Percentiles rank a stretch among this genome's conserved stretches.
Evolutionary conservation across 1,140 invertebrate species (phyloP).

Genomic region (Macrocentrus cingulum): DNA sequence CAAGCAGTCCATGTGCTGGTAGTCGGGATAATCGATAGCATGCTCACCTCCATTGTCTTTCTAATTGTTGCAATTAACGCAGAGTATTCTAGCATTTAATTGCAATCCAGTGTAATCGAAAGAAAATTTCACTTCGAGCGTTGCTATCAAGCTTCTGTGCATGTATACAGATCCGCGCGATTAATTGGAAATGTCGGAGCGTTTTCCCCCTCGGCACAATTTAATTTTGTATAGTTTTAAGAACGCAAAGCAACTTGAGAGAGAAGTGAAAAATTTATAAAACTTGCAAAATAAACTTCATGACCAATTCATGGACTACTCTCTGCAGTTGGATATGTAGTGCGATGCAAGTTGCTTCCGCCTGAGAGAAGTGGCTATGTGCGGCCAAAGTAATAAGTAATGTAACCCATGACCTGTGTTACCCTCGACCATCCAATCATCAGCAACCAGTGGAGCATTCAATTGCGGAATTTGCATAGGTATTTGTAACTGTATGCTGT

Average conservation of each 20-base stretch:
- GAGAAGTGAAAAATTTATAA: too few species aligned
- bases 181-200: constrained; percentile 6
- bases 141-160: not conserved
- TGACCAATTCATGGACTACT: too few species aligned
- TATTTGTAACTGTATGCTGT: constrained; percentile 13
- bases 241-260: too few species aligned
- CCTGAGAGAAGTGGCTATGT: constrained; percentile 14
- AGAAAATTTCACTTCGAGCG: not conserved
- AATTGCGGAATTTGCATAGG: constrained; percentile 16
- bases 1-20: not conserved
- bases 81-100: constrained; percentile 11
- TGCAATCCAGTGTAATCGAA: constrained; percentile 12
- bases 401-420: constrained; percentile 11
- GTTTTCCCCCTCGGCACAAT: too few species aligned
- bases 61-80: constrained; percentile 20
- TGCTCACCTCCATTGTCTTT: not conserved
- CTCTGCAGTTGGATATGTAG: too few species aligned
- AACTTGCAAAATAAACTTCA: too few species aligned
- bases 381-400: constrained; percentile 20
- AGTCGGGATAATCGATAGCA: not conserved
- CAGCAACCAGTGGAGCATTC: constrained; percentile 5
- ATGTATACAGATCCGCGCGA: not conserved
- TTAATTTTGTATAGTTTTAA: too few species aligned
- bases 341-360: too few species aligned
- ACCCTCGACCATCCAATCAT: not conserved